Conservation (phyloP, 2,888 invertebrate species). For the Odontocolon sp. region DNA sequence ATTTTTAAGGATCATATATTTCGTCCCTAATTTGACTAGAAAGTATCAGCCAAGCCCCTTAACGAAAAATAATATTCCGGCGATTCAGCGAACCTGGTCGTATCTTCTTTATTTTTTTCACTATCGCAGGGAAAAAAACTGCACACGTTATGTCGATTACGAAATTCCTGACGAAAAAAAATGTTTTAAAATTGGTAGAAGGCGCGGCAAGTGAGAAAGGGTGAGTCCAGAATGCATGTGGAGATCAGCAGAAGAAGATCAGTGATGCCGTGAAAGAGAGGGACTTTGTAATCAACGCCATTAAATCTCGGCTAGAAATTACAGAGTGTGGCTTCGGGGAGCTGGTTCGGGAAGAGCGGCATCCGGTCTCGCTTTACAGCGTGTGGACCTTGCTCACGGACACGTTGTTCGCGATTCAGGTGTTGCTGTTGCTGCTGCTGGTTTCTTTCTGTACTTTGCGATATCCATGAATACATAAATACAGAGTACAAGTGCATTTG, state of each 20-base stretch:
- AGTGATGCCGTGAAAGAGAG: too few species aligned
- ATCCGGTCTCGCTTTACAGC: conserved; percentile 38
- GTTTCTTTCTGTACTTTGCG: background rate
- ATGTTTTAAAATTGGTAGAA: background rate
- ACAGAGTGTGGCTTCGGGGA: conserved; percentile 31
- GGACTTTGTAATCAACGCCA: conserved; percentile 41
- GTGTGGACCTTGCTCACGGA: conserved; percentile 16
- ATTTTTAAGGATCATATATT: too few species aligned
- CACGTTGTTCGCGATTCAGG: conserved; percentile 18
- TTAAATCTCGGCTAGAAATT: conserved; percentile 57
- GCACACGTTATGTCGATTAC: conserved; percentile 9
- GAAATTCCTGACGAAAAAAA: conserved; percentile 44
- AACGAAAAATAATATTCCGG: too few species aligned
- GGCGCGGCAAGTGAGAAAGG: too few species aligned
- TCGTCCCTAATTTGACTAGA: too few species aligned
- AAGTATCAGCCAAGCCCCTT: too few species aligned
- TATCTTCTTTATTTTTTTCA: too few species aligned
- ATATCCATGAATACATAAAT: background rate
- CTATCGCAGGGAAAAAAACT: background rate
- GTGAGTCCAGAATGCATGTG: too few species aligned
- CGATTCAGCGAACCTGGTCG: too few species aligned
- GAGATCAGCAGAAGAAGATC: too few species aligned
- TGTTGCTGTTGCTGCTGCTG: conserved; percentile 7
- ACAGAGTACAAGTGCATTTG: conserved; percentile 18
- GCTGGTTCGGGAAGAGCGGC: conserved; percentile 42